Percentiles rank a stretch among this genome's conserved stretches.
phyloP scores from a whole-genome alignment of 1,140 invertebrate species.

The Heliothis subflexa region DNA sequence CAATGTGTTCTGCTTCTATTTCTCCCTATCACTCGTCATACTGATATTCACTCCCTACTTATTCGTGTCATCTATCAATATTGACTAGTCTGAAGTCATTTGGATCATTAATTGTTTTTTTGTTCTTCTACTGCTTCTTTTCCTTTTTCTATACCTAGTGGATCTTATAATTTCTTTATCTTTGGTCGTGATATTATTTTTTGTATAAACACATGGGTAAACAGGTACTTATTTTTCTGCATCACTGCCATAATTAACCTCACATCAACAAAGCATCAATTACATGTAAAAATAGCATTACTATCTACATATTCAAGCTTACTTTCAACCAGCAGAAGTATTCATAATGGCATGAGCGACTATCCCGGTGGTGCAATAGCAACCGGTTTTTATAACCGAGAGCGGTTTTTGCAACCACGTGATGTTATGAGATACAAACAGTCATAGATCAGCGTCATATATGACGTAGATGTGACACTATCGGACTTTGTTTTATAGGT shows the following conservation, averaged over 20 bases:
- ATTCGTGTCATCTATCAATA: too few relatives aligned
- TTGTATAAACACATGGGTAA: too few relatives aligned
- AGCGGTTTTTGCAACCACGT: conserved; percentile 37
- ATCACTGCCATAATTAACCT: neutral
- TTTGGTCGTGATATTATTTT: too few relatives aligned
- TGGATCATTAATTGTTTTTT: too few relatives aligned
- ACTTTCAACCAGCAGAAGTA: neutral
- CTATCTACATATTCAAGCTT: neutral
- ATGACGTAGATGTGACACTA: conserved; percentile 17
- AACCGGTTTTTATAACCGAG: conserved; percentile 34
- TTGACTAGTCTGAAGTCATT: too few relatives aligned
- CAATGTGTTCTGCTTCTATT: too few relatives aligned
- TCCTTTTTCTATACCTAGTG: too few relatives aligned
- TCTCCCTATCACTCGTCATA: too few relatives aligned
- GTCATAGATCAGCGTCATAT: neutral
- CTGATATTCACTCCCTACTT: too few relatives aligned
- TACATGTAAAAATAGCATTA: neutral
- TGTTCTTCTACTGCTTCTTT: too few relatives aligned
- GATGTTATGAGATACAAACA: conserved; percentile 11
- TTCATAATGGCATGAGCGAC: conserved; percentile 6
- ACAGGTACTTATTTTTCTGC: neutral
- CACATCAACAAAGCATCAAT: neutral
- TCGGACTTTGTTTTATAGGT: neutral
- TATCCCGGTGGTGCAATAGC: conserved; percentile 25
- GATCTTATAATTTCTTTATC: too few relatives aligned